Base-by-base conservation (phyloP, 1,140 invertebrate genomes). In the Thaumetopoea pityocampa region DNA sequence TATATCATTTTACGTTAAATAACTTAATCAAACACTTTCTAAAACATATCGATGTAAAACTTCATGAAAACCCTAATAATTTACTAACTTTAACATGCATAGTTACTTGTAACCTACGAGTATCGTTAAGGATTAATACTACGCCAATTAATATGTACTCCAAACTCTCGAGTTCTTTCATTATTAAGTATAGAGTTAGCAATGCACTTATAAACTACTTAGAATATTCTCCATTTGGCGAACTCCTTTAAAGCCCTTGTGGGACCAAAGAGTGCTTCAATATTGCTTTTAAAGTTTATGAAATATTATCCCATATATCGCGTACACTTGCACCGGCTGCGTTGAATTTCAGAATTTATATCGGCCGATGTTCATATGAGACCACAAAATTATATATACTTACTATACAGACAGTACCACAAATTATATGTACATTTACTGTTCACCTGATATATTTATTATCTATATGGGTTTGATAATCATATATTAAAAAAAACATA, bases 261-360 rank as follows among this genome's bases (percentile, higher is more conserved):
- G 41, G 18, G 34, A 40, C 41, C 30, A 22, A 57, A 57, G 29
- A 51, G 26, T 50, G 43, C 50, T 52, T 47, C 53, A 47, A 63
- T 66, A 71, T 67, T 66, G 62, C 62, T 60, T 70, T 51, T 57
- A 58, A 65, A 68, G 38, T 66, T 67, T 47, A 45, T 56, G 51
- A 66, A 66, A 68, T 66, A 61, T 61, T 49, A 51, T 53, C 51
- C 49, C 47, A 56, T 65, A 65, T 59, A 66, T 68, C 63, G 66
- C 63, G 59, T 66, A 53, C 51, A 45, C 51, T 66, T 47, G 55
- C 45, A 50, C 52, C 51, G 35, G 38, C 44, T 51, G 51, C 24
- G 38, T 36, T 12, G 34, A 49, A 32, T 49, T 55, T 46, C 7
- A 16, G 28, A 41, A 45, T 40, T 35, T 38, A 44, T 40, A 28